Base-by-base conservation (phyloP, 2,113 vertebrate species). In the Gymnarchus niloticus region DNA sequence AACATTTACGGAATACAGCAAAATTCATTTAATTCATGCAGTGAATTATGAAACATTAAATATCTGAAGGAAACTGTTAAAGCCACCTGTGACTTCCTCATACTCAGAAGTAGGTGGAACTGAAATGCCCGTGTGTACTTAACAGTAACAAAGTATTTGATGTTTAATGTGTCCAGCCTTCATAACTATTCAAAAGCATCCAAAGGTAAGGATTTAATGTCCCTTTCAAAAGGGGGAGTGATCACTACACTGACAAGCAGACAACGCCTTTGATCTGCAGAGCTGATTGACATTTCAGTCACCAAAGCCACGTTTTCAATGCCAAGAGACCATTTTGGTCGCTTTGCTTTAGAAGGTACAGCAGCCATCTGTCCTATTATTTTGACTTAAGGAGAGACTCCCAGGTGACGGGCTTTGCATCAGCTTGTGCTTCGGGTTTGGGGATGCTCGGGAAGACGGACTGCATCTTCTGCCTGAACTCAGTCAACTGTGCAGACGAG, bases 391-490 rank as follows among this genome's bases (percentile, higher is more conserved):
- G 90, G 23, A 95, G 87, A 0, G 95, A 90, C 88, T 97, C 95
- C 97, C 97, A 99, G 87, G 92, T 92, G 33, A 90, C 49, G 6
- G 90, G 78, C 80, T 90, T 88, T 5, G 88, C 28, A 88, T 93
- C 91, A 3, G 90, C 86, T 33, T 88, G 82, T 0, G 90, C 84
- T 3, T 90, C 88, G 0, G 87, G 94, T 94, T 95, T 97, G 23
- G 96, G 96, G 92, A 98, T 91, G 83, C 93, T 65, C 76, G 97
- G 98, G 83, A 98, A 96, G 82, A 97, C 17, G 21, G 95, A 94
- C 85, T 96, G 96, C 95, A 98, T 97, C 94, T 97, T 98, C 90
- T 91, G 93, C 85, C 76, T 92, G 89, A 98, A 98, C 89, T 99
- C 96, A 85, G 94, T 92, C 85, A 98, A 89, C 97, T 99, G 89